A percentile compares a stretch with the other conserved stretches of the same genome.
Conservation (phyloP, 2,113 vertebrate species). For the Dinomys branickii region DNA sequence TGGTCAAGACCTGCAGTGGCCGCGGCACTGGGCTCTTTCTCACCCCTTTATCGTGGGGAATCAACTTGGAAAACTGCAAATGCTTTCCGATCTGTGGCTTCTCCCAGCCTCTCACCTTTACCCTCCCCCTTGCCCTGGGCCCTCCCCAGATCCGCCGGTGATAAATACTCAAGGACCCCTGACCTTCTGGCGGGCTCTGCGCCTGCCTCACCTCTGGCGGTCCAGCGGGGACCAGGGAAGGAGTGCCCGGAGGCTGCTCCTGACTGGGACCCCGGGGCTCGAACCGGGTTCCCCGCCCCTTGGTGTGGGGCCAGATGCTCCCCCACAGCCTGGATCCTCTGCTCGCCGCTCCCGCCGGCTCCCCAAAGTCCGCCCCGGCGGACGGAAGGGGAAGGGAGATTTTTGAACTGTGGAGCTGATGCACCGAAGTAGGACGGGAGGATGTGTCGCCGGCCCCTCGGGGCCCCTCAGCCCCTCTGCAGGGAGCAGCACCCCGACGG, state of each 20-base stretch:
- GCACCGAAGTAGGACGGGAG: neutral
- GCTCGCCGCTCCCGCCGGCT: neutral
- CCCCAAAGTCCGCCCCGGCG: neutral
- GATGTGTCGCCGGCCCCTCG: neutral
- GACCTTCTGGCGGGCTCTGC: neutral
- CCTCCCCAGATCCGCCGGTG: neutral
- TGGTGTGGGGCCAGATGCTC: neutral
- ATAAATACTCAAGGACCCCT: neutral
- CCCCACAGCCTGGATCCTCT: neutral
- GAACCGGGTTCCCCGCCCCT: neutral
- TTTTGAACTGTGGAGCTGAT: neutral
- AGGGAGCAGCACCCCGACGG: accelerated
- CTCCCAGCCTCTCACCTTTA: neutral
- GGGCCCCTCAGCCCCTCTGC: no score
- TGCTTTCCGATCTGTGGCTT: neutral
- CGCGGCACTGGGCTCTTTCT: neutral
- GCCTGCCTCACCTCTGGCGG: neutral
- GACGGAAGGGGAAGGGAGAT: neutral
- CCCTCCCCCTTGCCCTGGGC: neutral
- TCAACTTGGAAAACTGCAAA: constrained; percentile 58
- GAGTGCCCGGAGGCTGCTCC: neutral
- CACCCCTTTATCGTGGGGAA: neutral
- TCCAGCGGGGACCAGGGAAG: neutral
- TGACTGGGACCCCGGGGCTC: neutral
- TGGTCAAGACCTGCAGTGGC: neutral